These are phyloP conservation scores for Argya squamiceps DNA, from an alignment of 2,797 vertebrate genomes.

Conservation along the genomic window DNA sequence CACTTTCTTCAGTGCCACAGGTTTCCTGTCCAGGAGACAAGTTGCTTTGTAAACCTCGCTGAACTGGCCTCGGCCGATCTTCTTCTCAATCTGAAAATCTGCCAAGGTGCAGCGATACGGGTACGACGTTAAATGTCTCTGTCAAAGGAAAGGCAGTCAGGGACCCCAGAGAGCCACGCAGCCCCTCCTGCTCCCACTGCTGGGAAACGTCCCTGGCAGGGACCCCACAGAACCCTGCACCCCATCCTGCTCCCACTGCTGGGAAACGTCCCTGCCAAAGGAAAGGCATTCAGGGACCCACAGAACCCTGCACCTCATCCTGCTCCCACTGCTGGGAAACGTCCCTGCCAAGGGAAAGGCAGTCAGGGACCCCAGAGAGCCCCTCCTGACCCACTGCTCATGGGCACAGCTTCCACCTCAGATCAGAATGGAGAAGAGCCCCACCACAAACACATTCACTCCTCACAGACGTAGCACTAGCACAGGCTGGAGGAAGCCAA, in stretches of 20 bases:
- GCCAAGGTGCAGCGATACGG: conserved; percentile 86
- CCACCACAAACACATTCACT: fast-evolving
- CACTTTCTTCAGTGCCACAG: conserved; percentile 92
- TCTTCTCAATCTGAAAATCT: conserved; percentile 91
- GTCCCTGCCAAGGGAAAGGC: conserved; percentile 64
- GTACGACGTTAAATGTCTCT: conserved; percentile 77
- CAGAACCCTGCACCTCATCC: neutral
- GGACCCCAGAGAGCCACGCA: fast-evolving
- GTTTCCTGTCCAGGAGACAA: conserved; percentile 87
- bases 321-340: neutral
- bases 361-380: fast-evolving
- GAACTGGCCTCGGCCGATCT: conserved; percentile 93
- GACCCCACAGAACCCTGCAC: fast-evolving
- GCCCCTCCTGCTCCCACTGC: too few species aligned
- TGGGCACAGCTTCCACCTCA: neutral
- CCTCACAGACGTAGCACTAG: fast-evolving
- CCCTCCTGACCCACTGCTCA: neutral
- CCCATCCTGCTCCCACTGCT: neutral
- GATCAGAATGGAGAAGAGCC: fast-evolving
- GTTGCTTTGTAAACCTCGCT: conserved; percentile 94
- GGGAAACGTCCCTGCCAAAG: conserved; percentile 71
- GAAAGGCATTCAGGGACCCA: neutral
- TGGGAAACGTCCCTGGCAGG: conserved; percentile 71
- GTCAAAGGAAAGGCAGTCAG: neutral
- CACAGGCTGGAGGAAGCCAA: neutral